These are phyloP conservation scores for Agrilus cyanescens DNA, from an alignment of 2,888 invertebrate genomes.

Conservation along the genomic window DNA sequence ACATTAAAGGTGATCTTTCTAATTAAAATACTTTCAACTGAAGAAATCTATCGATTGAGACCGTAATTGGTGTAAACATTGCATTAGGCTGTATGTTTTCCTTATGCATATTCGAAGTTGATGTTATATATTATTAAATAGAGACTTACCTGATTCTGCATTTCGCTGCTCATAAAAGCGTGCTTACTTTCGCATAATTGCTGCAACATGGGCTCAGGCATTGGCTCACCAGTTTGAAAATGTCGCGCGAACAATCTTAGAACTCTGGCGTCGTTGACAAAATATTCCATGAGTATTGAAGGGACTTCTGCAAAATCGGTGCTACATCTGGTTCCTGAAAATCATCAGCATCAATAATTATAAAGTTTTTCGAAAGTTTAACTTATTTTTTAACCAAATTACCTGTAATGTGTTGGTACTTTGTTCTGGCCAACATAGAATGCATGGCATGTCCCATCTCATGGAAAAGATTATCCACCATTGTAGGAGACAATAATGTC, in stretches of 20 bases:
- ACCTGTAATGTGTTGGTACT: constrained; percentile 40
- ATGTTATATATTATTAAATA: background rate
- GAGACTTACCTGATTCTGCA: constrained; percentile 42
- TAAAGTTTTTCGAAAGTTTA: too few relatives aligned
- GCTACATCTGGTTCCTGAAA: constrained; percentile 91
- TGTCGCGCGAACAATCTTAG: constrained; percentile 79
- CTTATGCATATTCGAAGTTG: too few relatives aligned
- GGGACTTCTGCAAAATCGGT: constrained; percentile 99
- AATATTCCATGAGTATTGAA: constrained; percentile 97
- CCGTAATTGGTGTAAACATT: too few relatives aligned
- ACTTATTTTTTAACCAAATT: too few relatives aligned
- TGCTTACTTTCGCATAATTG: constrained; percentile 76
- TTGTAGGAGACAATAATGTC: constrained; percentile 67
- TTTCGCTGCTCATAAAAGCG: constrained; percentile 78
- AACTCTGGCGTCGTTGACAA: constrained; percentile 79
- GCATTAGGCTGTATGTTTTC: too few relatives aligned
- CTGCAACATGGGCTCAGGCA: constrained; percentile 68
- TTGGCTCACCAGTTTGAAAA: constrained; percentile 74
- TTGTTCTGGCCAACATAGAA: constrained; percentile 92
- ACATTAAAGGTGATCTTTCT: too few relatives aligned
- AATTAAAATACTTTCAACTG: background rate
- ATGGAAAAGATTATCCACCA: constrained; percentile 94
- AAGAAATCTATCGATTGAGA: too few relatives aligned
- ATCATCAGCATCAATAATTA: constrained; percentile 62
- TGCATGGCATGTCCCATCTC: constrained; percentile 99